Evolutionary conservation across 23 tunicate species (phyloP).

Genomic region (Ascidia mentula): DNA sequence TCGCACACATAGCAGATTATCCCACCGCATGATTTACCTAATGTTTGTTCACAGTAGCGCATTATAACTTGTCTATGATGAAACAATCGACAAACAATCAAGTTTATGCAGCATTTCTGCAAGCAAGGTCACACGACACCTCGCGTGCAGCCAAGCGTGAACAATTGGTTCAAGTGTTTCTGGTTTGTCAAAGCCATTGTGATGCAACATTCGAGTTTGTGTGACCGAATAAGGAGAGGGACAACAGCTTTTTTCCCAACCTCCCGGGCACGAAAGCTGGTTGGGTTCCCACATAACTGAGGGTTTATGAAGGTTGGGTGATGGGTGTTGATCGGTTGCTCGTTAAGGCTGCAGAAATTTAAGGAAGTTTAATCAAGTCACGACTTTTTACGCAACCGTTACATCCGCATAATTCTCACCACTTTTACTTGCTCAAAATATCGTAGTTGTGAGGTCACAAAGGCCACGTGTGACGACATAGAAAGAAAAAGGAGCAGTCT

Average conservation of each 20-base stretch:
- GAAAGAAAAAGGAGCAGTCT: too few species aligned
- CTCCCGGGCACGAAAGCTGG: not conserved
- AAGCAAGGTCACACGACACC: not conserved
- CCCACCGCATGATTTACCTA: not conserved
- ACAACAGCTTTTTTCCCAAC: not conserved
- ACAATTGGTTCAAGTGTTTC: not conserved
- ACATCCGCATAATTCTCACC: too few species aligned
- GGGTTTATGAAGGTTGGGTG: too few species aligned
- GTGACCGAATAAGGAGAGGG: not conserved
- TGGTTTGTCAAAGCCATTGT: slow-evolving; percentile 9
- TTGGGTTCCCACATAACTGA: too few species aligned
- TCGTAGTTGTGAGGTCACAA: too few species aligned
- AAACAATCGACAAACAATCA: not conserved
- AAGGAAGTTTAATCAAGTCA: too few species aligned
- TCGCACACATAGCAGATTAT: not conserved
- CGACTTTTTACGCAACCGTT: too few species aligned
- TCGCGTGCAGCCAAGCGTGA: not conserved
- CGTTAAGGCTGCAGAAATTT: too few species aligned
- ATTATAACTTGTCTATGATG: not conserved
- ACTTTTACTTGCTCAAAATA: too few species aligned
- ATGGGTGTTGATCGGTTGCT: too few species aligned
- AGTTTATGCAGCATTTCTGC: not conserved
- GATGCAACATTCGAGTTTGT: not conserved
- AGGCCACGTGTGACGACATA: too few species aligned
- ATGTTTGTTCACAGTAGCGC: not conserved